Base-by-base conservation (phyloP, 2,888 invertebrate genomes). In the Epistrophe eligans region DNA sequence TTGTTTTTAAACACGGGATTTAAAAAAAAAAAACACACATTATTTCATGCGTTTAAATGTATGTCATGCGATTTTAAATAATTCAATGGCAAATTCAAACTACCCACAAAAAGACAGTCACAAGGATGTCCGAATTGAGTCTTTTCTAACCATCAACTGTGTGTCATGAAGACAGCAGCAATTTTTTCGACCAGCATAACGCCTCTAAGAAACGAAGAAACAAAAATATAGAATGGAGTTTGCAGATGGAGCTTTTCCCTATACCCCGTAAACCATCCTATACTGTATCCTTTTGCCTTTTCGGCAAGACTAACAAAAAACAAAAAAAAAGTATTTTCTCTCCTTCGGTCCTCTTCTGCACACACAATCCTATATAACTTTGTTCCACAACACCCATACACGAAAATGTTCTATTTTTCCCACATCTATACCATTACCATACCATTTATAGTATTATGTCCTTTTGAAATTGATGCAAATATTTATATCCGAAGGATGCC, bases 111-210 rank as follows among this genome's bases (percentile, higher is more conserved):
- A 17, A 38, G 15, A 70, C 17, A 71, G 28, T 48, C 57, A 38
- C 58, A 43, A 15, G 66, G 57, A 72, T 83, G 79, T 83, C 77
- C 79, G 87, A 83, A 83, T 87, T 79, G 87, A 83, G 66, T 79
- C 83, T 87, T 87, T 87, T 83, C 83, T 83, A 79, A 79, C 83
- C 83, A 83, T 66, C 87, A 83, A 87, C 87, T 87, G 87, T 83
- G 48, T 87, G 79, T 48, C 76, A 76, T 13, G 28, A 64, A 74
- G 70, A 66, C 82, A 73, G 58, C 19, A 82, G 64, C 70, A 52
- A 15, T 77, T 85, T 82, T 85, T 85, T 85, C 82, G 73, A 77
- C 82, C 82, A 82, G 13, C 77, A 77, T 60, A 55, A 70, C 55
- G 55, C 52, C 55, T 62, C 66, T 15, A 43, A 57, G 55, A 43